Conservation (phyloP, 2,888 invertebrate genomes). For the Plagodis dolabraria region DNA sequence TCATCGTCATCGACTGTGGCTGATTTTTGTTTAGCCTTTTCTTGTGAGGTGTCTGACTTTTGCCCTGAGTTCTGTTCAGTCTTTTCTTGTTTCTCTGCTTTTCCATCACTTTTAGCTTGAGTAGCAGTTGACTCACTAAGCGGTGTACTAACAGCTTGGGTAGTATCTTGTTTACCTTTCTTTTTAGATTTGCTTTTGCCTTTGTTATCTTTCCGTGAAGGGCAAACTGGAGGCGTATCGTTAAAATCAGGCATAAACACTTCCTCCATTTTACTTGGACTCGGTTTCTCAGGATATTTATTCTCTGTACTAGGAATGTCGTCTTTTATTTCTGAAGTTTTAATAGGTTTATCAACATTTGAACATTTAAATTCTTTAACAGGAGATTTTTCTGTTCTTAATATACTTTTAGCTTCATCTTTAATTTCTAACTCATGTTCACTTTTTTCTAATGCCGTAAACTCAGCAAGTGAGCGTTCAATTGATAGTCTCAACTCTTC, state of each 20-base stretch:
- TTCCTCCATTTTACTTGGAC: conserved; percentile 8
- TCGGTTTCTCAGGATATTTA: conserved; percentile 11
- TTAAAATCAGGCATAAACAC: conserved; percentile 1
- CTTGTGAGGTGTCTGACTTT: conserved; percentile 47
- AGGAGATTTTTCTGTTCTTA: neutral
- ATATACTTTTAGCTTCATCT: conserved; percentile 34
- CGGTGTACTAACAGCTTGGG: conserved; percentile 30
- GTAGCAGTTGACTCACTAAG: conserved; percentile 29
- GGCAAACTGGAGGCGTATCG: conserved; percentile 52
- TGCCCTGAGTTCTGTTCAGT: conserved; percentile 49
- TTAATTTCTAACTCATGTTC: conserved; percentile 56
- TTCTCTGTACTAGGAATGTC: conserved; percentile 18
- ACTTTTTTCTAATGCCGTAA: conserved; percentile 64
- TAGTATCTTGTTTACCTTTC: conserved; percentile 62
- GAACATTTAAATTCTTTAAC: neutral
- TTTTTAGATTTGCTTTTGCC: conserved; percentile 69
- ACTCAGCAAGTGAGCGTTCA: conserved; percentile 73
- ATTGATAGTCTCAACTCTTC: conserved; percentile 73
- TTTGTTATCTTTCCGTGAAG: conserved; percentile 69
- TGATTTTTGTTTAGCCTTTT: conserved; percentile 65
- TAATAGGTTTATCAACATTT: neutral
- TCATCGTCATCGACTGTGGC: conserved; percentile 21
- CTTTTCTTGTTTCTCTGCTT: conserved; percentile 49
- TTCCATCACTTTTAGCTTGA: conserved; percentile 39
- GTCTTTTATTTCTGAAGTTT: conserved; percentile 6